Base-by-base conservation (phyloP, 2,797 vertebrate species). In the Pseudotriccus pelzelni region DNA sequence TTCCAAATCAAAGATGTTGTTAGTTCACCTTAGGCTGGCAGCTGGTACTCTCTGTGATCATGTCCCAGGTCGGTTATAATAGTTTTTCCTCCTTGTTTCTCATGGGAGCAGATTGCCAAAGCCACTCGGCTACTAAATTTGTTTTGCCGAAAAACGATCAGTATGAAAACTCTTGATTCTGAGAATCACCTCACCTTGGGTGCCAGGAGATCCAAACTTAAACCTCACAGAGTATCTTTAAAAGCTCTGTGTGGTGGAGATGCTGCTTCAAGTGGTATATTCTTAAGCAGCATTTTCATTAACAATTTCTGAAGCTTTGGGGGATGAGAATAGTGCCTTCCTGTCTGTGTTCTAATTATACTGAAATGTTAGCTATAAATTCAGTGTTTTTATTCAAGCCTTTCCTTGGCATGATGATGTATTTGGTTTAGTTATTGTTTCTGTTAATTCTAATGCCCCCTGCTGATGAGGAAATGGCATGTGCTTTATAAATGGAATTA, bases 401-500 rank as follows among this genome's bases (percentile, higher is more conserved):
- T 87, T 94, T 93, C 77, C 85, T 52, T 81, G 43, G 36, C 62
- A 63, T 87, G 87, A 86, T 78, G 60, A 80, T 77, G 72, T 69
- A 79, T 89, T 90, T 94, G 63, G 76, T 81, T 91, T 94, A 84
- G 87, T 78, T 89, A 76, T 84, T 94, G 92, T 81, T 96, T 96
- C 83, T 93, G 85, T 91, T 96, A 93, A 95, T 96, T 94, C 77
- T 92, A 92, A 92, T 96, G 87, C 82, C 91, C 91, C 87, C 89
- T 96, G 94, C 87, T 95, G 92, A 63, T 93, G 67, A 89, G 76
- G 69, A 89, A 92, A 95, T 89, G 69, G 66, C 67, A 87, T 81
- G 50, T 96, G 76, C 69, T 96, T 84, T 92, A 79, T 76, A 88
- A 86, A 86, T 91, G 39, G 78, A 78, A 87, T 80, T 85, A 49